Evolutionary conservation across 2,888 invertebrate genomes (phyloP).

Genomic region (Argynnis bischoffii): DNA sequence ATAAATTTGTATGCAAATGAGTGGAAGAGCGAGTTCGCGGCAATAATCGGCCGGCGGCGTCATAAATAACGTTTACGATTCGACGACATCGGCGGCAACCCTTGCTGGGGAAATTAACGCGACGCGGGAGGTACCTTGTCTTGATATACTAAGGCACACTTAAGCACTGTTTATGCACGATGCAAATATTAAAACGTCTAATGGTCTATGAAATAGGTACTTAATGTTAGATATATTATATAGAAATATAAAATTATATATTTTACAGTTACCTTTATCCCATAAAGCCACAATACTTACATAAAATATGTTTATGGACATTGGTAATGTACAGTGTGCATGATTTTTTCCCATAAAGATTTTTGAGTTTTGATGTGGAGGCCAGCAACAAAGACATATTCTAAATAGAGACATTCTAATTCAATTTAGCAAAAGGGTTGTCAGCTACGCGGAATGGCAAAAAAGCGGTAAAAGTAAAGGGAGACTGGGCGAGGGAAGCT

Average conservation of each 20-base stretch:
- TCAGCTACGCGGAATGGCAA: slow-evolving; percentile 70
- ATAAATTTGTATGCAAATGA: slow-evolving; percentile 78
- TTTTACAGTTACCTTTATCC: no score
- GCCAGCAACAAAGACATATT: slow-evolving; percentile 28
- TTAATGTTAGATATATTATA: neutral
- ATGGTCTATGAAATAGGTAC: slow-evolving; percentile 16
- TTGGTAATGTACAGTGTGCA: neutral
- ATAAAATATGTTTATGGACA: no score
- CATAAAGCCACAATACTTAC: no score
- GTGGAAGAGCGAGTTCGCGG: slow-evolving; percentile 60
- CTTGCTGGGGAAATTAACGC: slow-evolving; percentile 61
- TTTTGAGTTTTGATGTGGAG: slow-evolving; percentile 13
- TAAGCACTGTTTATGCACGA: slow-evolving; percentile 25
- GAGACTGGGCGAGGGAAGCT: slow-evolving; percentile 39
- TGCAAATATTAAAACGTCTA: slow-evolving; percentile 24
- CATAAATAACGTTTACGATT: slow-evolving; percentile 74
- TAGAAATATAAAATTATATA: no score
- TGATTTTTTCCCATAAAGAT: neutral
- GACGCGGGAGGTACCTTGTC: slow-evolving; percentile 57
- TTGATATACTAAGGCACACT: slow-evolving; percentile 28
- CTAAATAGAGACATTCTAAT: slow-evolving; percentile 51
- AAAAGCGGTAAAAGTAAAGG: slow-evolving; percentile 47
- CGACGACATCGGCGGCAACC: slow-evolving; percentile 58
- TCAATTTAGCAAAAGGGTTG: slow-evolving; percentile 78
- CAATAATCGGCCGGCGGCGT: slow-evolving; percentile 65